Evolutionary conservation across 2,888 invertebrate species (phyloP), one percentile per base, ranked within the genome.

Genomic region (Diabrotica balteata): DNA sequence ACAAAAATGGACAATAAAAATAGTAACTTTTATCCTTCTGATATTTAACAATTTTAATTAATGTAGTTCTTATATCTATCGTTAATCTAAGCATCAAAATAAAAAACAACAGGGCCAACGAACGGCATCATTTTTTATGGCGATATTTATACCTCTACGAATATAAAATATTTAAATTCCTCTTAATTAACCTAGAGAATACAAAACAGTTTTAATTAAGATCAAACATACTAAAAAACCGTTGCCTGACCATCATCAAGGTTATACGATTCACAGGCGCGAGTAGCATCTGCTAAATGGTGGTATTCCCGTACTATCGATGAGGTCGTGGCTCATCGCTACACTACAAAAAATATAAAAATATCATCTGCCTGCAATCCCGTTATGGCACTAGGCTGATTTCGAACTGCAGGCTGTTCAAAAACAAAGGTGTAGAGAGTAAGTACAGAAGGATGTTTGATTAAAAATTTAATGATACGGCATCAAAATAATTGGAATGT

Each of bases 191-290:
- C 22, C n/a, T 42, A 22, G 43, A 43, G 59, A 49, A 59, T 59
- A 59, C 42, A 11, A 50, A 50, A 59, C 46, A 11, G 59, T 17
- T 63, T 57, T 17, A 43, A 17, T 57, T 43, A 51, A 58, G 46
- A 64, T 45, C 5, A 43, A 44, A 55, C 55, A 63, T 44, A 49
- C 32, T 22, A 60, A 61, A 60, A 55, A 50, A 64, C 64, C 58
- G 64, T 64, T 64, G 64, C 45, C 52, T 52, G 64, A 59, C 52
- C 59, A 55, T 44, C 51, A 59, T 44, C 58, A 59, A 64, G 52
- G 64, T 59, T 64, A 58, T 49, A 17, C 10, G 8, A 52, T 64
- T 64, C 58, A 45, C 57, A 63, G 50, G 57, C 10, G 43, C 42
- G 42, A 43, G 54, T 43, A 50, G 55, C 63, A 63, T 57, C 63